Evolutionary conservation across 2,888 invertebrate species (phyloP), one percentile per base, ranked within the genome.

Genomic region (Aleiodes testaceus): DNA sequence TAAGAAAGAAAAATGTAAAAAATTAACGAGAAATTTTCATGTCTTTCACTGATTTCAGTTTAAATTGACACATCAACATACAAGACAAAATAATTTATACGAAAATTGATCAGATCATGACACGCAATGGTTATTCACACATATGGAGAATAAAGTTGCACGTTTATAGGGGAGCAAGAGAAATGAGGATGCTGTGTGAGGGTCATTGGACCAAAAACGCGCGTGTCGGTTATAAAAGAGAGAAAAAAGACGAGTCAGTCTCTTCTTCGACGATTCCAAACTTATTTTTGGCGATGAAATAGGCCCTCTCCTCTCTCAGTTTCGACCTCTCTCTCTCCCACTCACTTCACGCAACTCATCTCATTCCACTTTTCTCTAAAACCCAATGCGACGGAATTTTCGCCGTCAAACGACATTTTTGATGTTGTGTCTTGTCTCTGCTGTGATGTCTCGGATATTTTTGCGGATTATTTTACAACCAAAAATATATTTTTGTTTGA

Each of bases 151-250:
- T 42, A 52, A 67, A 26, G 45, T 44, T 53, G 18, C 4, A 45
- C 45, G 11, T 47, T 47, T 14, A 47, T 47, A 53, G 16, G 20
- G n/a, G 49, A 71, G 61, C 20, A 44, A 45, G 42, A 50, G 18
- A 59, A 42, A 59, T 59, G 59, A 55, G 55, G 55, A 59, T 59
- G 59, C 36, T 36, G 50, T 47, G 69, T 45, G 66, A 77, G 78
- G 84, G 83, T 85, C 85, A 81, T 82, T 83, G 85, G 79, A 83
- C 85, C 83, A 85, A 85, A 63, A 85, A 84, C 83, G 84, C 79
- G 78, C 77, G 69, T 69, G 53, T 66, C 59, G 49, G 20, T 52
- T 6, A 67, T 71, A 52, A 61, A 66, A 52, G 50, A 55, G 36
- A 47, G 52, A 30, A 22, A 52, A 36, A 16, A 12, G 45, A 44